These are phyloP conservation scores for Dendrolimus houi DNA, from an alignment of 2,888 invertebrate genomes.

Conservation along the genomic window DNA sequence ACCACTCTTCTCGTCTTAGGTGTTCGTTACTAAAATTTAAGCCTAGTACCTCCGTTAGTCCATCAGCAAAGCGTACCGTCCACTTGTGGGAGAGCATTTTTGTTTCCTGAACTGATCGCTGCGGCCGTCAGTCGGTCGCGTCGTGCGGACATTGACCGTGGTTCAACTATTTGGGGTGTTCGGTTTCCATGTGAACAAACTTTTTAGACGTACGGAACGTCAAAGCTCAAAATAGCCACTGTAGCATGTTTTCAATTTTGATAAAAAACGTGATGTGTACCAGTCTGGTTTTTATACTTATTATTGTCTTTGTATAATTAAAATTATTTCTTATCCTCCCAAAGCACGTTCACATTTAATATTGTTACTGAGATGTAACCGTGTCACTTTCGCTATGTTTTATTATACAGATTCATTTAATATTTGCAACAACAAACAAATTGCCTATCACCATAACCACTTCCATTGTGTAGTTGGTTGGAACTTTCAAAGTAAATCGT, in stretches of 20 bases:
- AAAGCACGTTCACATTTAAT: not conserved
- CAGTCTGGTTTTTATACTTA: too few relatives aligned
- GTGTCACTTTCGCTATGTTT: slow-evolving; percentile 4
- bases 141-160: slow-evolving; percentile 67
- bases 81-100: slow-evolving; percentile 49
- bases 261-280: too few relatives aligned
- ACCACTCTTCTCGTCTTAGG: not conserved
- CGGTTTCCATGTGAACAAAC: slow-evolving; percentile 29
- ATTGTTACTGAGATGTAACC: not conserved
- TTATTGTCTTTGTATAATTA: not conserved
- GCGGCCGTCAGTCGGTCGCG: slow-evolving; percentile 49
- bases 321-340: not conserved
- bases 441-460: slow-evolving; percentile 10
- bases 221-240: not conserved
- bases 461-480: slow-evolving; percentile 12
- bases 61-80: slow-evolving; percentile 8
- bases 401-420: slow-evolving; percentile 4
- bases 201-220: slow-evolving; percentile 4
- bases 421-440: slow-evolving; percentile 13
- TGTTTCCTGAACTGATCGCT: slow-evolving; percentile 59
- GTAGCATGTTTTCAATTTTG: not conserved
- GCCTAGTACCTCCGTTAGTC: not conserved
- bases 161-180: slow-evolving; percentile 52
- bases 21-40: not conserved
- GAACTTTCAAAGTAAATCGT: slow-evolving; percentile 11